phyloP scores from a whole-genome alignment of 1,140 invertebrate species.

The Macrobrachium rosenbergii region DNA sequence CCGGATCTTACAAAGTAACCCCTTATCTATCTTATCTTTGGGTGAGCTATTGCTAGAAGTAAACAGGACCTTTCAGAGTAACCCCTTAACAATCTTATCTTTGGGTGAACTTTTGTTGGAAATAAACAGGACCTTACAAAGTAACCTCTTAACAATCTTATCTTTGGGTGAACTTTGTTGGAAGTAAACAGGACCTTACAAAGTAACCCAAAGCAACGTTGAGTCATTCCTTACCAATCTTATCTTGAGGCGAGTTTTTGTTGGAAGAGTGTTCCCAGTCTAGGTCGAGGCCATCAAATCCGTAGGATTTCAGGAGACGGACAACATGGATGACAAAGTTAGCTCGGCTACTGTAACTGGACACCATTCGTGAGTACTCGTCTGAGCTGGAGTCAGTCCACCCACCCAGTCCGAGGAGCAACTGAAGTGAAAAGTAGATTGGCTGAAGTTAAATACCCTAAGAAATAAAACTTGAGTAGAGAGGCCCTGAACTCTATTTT shows the following conservation, averaged over 20 bases:
- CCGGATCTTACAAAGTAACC: too few species aligned
- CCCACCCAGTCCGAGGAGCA: conserved; percentile 85
- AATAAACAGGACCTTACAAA: too few species aligned
- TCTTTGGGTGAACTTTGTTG: too few species aligned
- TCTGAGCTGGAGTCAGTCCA: conserved; percentile 89
- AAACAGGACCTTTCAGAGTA: too few species aligned
- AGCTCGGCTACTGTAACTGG: background rate
- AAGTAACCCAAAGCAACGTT: background rate
- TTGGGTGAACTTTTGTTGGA: too few species aligned
- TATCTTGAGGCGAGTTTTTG: background rate
- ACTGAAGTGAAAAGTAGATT: background rate
- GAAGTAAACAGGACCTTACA: background rate
- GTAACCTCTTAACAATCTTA: too few species aligned
- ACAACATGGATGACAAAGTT: conserved; percentile 14
- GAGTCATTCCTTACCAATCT: conserved; percentile 4
- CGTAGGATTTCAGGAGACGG: conserved; percentile 10
- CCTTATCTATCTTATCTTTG: too few species aligned
- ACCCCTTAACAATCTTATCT: too few species aligned
- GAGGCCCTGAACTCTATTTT: background rate
- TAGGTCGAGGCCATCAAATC: conserved; percentile 32
- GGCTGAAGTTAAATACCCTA: conserved; percentile 69
- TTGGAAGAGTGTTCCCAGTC: conserved; percentile 9
- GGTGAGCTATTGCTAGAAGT: too few species aligned
- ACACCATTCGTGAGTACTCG: conserved; percentile 84
- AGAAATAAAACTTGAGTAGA: too few species aligned